phyloP scores from a whole-genome alignment of 2,797 vertebrate genomes.

The Myioborus miniatus region DNA sequence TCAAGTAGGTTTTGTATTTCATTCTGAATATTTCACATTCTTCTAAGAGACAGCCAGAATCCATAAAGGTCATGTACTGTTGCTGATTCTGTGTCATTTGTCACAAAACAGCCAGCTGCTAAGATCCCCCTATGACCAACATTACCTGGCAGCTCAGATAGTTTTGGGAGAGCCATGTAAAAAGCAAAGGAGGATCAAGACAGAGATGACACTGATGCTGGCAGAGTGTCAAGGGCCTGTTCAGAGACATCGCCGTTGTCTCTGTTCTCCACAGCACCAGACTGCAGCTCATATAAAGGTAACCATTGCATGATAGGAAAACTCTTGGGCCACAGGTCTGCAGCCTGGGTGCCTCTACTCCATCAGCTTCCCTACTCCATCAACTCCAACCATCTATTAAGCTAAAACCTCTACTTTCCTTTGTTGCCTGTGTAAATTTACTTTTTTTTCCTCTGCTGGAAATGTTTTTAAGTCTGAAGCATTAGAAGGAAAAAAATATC shows the following conservation, averaged over 20 bases:
- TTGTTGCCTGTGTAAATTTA: not conserved
- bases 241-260: not conserved
- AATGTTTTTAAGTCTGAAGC: not conserved
- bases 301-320: not conserved
- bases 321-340: not conserved
- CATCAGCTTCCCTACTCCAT: not conserved
- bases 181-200: conserved; percentile 51
- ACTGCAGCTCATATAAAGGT: not conserved
- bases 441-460: not conserved
- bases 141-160: conserved; percentile 57
- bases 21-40: conserved; percentile 65
- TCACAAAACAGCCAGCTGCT: conserved; percentile 63
- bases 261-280: not conserved
- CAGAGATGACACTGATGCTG: not conserved
- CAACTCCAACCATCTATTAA: not conserved
- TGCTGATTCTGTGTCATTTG: conserved; percentile 69
- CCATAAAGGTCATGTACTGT: conserved; percentile 65
- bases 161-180: conserved; percentile 27
- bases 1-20: conserved; percentile 63
- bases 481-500: not conserved
- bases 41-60: conserved; percentile 63
- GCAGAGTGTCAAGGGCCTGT: not conserved
- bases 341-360: not conserved
- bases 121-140: conserved; percentile 61
- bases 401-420: not conserved